Percentiles rank a stretch among this genome's conserved stretches.
Conservation (phyloP, 2,113 vertebrate genomes). For the Brienomyrus brachyistius region DNA sequence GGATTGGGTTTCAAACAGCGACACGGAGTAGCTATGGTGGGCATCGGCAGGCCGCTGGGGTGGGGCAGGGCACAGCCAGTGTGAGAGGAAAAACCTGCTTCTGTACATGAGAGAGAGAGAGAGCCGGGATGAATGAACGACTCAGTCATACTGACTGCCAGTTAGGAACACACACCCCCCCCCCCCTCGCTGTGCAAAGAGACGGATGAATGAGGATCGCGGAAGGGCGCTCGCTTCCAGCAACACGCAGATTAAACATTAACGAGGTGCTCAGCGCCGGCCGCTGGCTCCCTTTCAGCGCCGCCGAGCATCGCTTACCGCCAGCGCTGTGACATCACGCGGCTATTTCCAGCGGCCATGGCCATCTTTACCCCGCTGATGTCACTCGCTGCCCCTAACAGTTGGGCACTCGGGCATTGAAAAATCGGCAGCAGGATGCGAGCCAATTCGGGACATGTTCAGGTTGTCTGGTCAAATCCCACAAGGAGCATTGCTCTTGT, state of each 20-base stretch:
- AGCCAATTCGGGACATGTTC: background rate
- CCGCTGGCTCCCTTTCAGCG: constrained; percentile 13
- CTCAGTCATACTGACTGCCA: background rate
- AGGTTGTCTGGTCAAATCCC: background rate
- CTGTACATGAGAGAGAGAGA: background rate
- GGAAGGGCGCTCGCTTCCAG: background rate
- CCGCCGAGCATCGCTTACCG: constrained; percentile 45
- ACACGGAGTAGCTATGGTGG: background rate
- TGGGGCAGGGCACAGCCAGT: background rate
- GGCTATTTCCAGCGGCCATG: constrained; percentile 53
- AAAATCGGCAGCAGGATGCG: background rate
- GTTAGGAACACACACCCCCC: background rate
- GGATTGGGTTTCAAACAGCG: constrained; percentile 43
- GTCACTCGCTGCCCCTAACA: constrained; percentile 32
- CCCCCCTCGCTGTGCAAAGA: background rate
- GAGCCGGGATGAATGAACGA: background rate
- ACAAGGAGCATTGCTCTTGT: background rate
- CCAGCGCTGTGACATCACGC: constrained; percentile 47
- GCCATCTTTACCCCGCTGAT: constrained; percentile 48
- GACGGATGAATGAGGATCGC: background rate
- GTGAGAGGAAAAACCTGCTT: background rate
- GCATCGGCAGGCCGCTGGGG: background rate
- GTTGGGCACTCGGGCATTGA: background rate
- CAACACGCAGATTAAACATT: constrained; percentile 12
- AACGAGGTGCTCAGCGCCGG: background rate